Percentiles rank a stretch among this genome's conserved stretches.
phyloP scores from a whole-genome alignment of 2,113 vertebrate species.

The Chauna torquata region DNA sequence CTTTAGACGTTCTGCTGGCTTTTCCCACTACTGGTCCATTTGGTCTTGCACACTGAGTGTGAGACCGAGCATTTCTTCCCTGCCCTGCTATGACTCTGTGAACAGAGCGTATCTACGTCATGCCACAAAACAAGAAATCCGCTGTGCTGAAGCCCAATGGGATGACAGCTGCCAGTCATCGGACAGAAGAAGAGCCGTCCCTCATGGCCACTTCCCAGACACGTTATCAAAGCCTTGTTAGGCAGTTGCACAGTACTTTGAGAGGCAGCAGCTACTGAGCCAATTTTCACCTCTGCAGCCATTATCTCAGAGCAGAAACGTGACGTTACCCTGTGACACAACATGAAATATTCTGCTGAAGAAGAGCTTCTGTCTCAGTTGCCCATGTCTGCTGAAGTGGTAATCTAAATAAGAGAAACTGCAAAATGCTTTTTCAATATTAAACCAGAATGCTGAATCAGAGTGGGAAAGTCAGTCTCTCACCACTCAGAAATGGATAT shows the following conservation, averaged over 20 bases:
- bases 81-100: neutral
- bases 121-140: rapidly evolving
- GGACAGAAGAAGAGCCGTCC: neutral
- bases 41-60: neutral
- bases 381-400: neutral
- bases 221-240: neutral
- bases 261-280: neutral
- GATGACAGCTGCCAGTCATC: neutral
- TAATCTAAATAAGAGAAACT: neutral
- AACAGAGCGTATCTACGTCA: rapidly evolving
- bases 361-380: neutral
- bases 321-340: rapidly evolving
- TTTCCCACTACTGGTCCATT: neutral
- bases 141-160: rapidly evolving
- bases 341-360: neutral
- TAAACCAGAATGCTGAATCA: neutral
- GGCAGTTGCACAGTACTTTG: rapidly evolving
- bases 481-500: neutral
- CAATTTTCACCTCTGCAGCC: neutral
- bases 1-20: neutral
- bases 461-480: neutral
- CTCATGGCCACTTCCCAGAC: neutral
- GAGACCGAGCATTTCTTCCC: neutral
- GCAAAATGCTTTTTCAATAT: neutral
- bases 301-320: neutral